Conservation (phyloP, 1,140 invertebrate genomes). For the Drosophila guanche region DNA sequence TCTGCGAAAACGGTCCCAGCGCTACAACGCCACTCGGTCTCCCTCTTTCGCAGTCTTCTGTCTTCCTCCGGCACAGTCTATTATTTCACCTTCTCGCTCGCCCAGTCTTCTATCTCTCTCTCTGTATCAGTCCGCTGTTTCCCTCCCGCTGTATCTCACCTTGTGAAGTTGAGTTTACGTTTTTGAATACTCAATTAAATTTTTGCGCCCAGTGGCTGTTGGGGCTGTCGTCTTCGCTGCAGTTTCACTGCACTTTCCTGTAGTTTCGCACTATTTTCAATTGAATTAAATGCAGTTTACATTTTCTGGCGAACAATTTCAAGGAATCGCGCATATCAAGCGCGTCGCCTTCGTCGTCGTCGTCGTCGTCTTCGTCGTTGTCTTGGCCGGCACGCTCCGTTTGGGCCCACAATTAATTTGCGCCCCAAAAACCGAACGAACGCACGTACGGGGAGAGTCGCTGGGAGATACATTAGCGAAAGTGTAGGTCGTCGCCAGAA, state of each 20-base stretch:
- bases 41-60: background rate
- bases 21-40: constrained; percentile 15
- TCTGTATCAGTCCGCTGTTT: constrained; percentile 1
- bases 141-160: constrained; percentile 5
- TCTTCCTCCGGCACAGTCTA: background rate
- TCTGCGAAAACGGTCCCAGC: constrained; percentile 68
- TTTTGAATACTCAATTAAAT: constrained; percentile 83
- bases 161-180: constrained; percentile 55
- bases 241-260: constrained; percentile 26
- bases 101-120: too few relatives aligned
- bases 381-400: constrained; percentile 77
- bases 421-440: constrained; percentile 77
- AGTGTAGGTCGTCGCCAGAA: constrained; percentile 68
- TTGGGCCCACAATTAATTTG: constrained; percentile 83
- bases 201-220: constrained; percentile 54
- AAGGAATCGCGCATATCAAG: constrained; percentile 84
- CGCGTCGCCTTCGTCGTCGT: constrained; percentile 80
- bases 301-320: constrained; percentile 83
- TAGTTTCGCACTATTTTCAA: constrained; percentile 81
- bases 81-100: too few relatives aligned
- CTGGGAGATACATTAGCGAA: constrained; percentile 80
- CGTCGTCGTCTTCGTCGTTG: constrained; percentile 73
- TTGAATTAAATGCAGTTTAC: constrained; percentile 76
- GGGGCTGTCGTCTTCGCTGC: constrained; percentile 7
- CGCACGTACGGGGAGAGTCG: constrained; percentile 57